A percentile compares a stretch with the other conserved stretches of the same genome.
Evolutionary conservation across 2,888 invertebrate species (phyloP).

Genomic region (Melikaiella ostensackeni): DNA sequence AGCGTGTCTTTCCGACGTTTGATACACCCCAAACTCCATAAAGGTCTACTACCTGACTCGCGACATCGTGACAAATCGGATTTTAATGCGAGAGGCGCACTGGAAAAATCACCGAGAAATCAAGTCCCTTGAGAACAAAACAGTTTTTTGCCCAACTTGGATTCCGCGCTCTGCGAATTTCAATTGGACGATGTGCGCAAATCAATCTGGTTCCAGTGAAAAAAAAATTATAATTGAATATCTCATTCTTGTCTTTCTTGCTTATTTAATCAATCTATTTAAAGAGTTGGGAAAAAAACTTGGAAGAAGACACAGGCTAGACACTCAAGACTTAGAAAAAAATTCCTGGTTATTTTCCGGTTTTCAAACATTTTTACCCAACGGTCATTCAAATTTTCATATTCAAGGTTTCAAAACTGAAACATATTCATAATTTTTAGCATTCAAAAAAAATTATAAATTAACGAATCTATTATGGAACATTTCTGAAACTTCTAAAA

Average conservation of each 20-base stretch:
- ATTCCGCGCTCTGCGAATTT: slow-evolving; percentile 17
- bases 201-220: neutral
- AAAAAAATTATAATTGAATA: slow-evolving; percentile 17
- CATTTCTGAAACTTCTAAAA: too few species aligned
- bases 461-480: too few species aligned
- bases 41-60: slow-evolving; percentile 22
- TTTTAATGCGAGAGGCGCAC: slow-evolving; percentile 33
- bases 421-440: too few species aligned
- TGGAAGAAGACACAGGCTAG: too few species aligned
- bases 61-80: slow-evolving; percentile 38
- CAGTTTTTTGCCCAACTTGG: slow-evolving; percentile 4
- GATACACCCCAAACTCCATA: slow-evolving; percentile 2
- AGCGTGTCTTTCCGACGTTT: slow-evolving; percentile 18
- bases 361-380: too few species aligned
- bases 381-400: too few species aligned
- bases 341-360: too few species aligned
- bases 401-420: too few species aligned
- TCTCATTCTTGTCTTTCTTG: neutral
- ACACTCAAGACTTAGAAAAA: too few species aligned
- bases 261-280: neutral
- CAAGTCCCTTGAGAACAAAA: slow-evolving; percentile 19
- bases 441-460: too few species aligned
- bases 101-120: slow-evolving; percentile 25
- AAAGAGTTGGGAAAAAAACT: neutral
- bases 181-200: slow-evolving; percentile 13